Conservation (phyloP, 2,113 vertebrate species). For the Microtus montanus region DNA sequence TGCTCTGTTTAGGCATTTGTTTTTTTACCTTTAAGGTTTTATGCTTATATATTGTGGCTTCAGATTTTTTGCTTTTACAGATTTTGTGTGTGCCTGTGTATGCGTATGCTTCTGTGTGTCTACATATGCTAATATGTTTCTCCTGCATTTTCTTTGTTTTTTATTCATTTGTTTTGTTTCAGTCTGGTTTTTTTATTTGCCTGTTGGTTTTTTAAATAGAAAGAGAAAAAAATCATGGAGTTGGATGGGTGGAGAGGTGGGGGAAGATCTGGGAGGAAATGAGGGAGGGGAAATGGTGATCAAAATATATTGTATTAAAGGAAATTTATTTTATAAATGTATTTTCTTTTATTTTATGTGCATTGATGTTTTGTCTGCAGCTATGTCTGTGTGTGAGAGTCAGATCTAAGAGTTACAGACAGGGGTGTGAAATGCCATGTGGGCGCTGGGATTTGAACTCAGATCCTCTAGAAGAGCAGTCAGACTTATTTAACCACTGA, state of each 20-base stretch:
- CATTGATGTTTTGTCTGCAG: too few relatives aligned
- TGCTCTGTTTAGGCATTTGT: not conserved
- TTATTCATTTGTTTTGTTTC: not conserved
- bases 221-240: not conserved
- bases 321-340: not conserved
- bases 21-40: not conserved
- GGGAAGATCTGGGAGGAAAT: not conserved
- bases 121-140: not conserved
- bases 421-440: too few relatives aligned
- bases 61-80: not conserved
- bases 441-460: too few relatives aligned
- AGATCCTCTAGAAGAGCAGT: too few relatives aligned
- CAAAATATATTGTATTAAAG: not conserved
- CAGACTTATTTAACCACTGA: too few relatives aligned
- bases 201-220: not conserved
- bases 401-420: too few relatives aligned
- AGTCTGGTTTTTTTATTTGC: not conserved
- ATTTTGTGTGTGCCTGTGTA: not conserved
- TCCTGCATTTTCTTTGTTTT: not conserved
- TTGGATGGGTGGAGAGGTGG: not conserved
- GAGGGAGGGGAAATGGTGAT: not conserved
- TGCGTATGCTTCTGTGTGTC: not conserved
- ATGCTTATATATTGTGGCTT: not conserved
- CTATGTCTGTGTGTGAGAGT: too few relatives aligned
- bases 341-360: not conserved